Evolutionary conservation across 2,113 vertebrate species (phyloP), one percentile per base, ranked within the genome.

Genomic region (Coracopsis vasa): DNA sequence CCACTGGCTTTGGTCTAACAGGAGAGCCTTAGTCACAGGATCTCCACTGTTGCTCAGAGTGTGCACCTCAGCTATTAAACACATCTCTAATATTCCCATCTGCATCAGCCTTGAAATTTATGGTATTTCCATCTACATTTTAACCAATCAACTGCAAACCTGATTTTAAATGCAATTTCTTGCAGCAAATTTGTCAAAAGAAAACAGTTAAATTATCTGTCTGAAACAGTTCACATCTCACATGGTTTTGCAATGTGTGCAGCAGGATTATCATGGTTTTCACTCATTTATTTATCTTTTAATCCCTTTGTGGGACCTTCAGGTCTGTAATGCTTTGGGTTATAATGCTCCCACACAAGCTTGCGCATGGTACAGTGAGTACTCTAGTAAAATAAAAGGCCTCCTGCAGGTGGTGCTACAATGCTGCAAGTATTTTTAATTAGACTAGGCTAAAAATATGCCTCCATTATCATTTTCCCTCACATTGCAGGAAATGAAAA

Each of bases 331-430:
- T 7, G 2, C 29, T 69, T 47, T 60, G 35, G 4, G 6, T 37
- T 75, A 6, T 56, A 21, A n/a, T 10, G 24, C 17, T 80, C 24
- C 17, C 41, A 45, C 21, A 67, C 37, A 51, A 16, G 11, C 31
- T 83, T 66, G 18, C 27, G 53, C 56, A 37, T n/a, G 58, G 80
- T 54, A 51, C n/a, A 20, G 27, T 86, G 33, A n/a, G 16, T 39
- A 95, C 90, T 45, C 33, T 29, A 85, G 87, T 78, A 96, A 97
- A 95, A 81, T 61, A 78, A 90, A 89, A 90, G 73, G 45, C 64
- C 54, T 96, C 98, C 98, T 98, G 97, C 95, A 98, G 98, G 97
- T 98, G 98, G 98, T 97, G 97, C 97, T 98, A 86, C 80, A 97
- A 95, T 80, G 95, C 97, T 98, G 67, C 73, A 86, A 96, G 95